phyloP scores from a whole-genome alignment of 2,113 vertebrate genomes.

The Eulacestoma nigropectus region DNA sequence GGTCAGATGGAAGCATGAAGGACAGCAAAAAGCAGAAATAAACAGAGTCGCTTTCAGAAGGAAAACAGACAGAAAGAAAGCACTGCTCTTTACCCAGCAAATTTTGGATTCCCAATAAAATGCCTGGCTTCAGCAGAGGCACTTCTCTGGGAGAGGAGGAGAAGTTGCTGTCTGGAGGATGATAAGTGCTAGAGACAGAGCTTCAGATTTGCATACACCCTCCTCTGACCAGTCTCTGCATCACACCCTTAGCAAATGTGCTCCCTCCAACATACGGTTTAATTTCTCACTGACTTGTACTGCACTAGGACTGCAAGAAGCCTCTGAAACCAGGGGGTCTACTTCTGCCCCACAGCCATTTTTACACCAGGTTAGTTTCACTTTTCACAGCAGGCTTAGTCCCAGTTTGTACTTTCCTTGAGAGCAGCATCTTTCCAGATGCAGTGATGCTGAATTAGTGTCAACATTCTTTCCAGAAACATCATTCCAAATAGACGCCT shows the following conservation, averaged over 20 bases:
- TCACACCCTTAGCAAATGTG: not conserved
- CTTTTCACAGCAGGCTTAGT: not conserved
- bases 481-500: constrained; percentile 7
- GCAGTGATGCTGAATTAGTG: constrained; percentile 25
- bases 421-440: not conserved
- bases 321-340: not conserved
- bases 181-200: not conserved
- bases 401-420: not conserved
- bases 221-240: not conserved
- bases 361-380: not conserved
- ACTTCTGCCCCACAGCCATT: not conserved
- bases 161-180: not conserved
- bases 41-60: not conserved
- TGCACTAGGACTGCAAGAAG: not conserved
- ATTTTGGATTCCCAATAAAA: not conserved
- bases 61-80: not conserved
- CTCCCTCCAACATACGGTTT: not conserved
- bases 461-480: constrained; percentile 44
- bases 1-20: not conserved
- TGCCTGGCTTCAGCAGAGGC: not conserved
- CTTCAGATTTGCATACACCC: not conserved
- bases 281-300: not conserved
- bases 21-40: not conserved
- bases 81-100: not conserved
- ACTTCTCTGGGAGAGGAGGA: not conserved